A percentile compares a stretch with the other conserved stretches of the same genome.
Evolutionary conservation across 2,888 invertebrate species (phyloP).

Genomic region (Lithophane ornitopus): DNA sequence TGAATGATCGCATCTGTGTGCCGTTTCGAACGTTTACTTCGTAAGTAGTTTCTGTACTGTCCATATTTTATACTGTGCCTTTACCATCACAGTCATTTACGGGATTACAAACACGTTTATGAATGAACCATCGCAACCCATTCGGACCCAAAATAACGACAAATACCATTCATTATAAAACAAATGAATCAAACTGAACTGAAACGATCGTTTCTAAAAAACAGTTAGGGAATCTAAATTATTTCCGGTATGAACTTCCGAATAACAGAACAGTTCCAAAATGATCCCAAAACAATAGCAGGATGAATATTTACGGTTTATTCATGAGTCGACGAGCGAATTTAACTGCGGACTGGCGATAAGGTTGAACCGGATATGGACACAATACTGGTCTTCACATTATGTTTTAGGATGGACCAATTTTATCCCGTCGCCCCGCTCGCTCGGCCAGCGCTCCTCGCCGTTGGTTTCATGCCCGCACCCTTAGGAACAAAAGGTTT

Average conservation of each 20-base stretch:
- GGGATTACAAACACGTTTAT: neutral
- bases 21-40: no score
- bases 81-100: neutral
- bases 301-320: conserved; percentile 58
- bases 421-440: no score
- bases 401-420: conserved; percentile 39
- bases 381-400: conserved; percentile 57
- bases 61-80: no score
- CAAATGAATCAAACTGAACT: conserved; percentile 30
- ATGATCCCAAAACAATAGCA: conserved; percentile 46
- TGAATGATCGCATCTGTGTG: no score
- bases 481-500: conserved; percentile 26
- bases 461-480: no score
- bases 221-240: conserved; percentile 42
- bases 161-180: conserved; percentile 15
- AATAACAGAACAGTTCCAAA: conserved; percentile 12
- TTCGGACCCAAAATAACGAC: conserved; percentile 4
- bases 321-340: conserved; percentile 52
- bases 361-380: conserved; percentile 51
- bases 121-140: neutral
- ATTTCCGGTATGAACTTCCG: conserved; percentile 20
- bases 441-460: no score
- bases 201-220: conserved; percentile 30
- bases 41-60: no score
- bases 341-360: conserved; percentile 60